These are phyloP conservation scores for Hydrochoerus hydrochaeris DNA, from an alignment of 2,113 vertebrate genomes.

Conservation along the genomic window DNA sequence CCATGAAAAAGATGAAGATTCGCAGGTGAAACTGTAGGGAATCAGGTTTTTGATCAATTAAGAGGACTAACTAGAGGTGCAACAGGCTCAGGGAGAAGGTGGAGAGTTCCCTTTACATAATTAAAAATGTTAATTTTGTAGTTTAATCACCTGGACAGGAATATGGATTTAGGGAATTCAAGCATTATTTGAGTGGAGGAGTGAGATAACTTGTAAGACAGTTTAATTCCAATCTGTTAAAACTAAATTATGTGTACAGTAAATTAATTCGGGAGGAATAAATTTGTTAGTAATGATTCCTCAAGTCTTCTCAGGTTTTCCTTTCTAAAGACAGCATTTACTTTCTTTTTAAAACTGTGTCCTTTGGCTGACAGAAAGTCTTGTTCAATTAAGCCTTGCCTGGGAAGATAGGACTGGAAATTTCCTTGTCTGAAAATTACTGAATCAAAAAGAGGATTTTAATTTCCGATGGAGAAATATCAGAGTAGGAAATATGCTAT, in stretches of 20 bases:
- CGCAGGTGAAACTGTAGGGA: neutral
- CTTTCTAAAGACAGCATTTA: constrained; percentile 15
- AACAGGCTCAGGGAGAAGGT: neutral
- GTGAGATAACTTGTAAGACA: neutral
- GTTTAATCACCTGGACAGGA: neutral
- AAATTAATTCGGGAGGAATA: constrained; percentile 18
- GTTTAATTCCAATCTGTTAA: constrained; percentile 50
- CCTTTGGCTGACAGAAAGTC: constrained; percentile 23
- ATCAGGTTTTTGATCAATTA: constrained; percentile 18
- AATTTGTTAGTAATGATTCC: constrained; percentile 18
- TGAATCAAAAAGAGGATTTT: constrained; percentile 27
- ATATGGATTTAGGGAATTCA: neutral
- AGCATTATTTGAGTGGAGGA: neutral
- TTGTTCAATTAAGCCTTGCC: constrained; percentile 26
- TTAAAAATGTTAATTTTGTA: neutral
- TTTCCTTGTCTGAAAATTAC: constrained; percentile 54
- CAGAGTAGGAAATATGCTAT: neutral
- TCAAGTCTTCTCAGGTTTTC: neutral
- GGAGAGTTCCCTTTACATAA: neutral
- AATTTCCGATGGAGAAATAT: constrained; percentile 22
- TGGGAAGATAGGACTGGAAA: neutral
- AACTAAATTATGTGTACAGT: neutral
- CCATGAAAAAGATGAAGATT: neutral
- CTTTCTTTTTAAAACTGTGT: constrained; percentile 47
- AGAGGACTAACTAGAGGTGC: neutral